Base-by-base conservation (phyloP, 2,888 invertebrate genomes). In the Zaprionus bogoriensis region DNA sequence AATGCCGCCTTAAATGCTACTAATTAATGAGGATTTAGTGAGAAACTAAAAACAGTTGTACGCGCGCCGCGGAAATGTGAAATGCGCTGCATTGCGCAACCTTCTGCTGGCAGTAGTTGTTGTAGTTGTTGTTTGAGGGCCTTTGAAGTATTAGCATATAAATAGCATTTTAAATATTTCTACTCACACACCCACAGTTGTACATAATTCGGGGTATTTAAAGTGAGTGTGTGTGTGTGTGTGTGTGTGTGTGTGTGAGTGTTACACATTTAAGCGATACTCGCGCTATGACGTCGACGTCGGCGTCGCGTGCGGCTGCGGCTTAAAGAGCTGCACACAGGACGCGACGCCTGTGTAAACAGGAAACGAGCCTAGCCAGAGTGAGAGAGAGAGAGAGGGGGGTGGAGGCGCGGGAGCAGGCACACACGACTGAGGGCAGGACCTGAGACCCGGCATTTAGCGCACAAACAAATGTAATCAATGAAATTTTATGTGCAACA, bases 11-110 rank as follows among this genome's bases (percentile, higher is more conserved):
- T 83, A 87, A 83, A 83, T 83, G 84, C 87, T 83, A 79, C 87
- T 83, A 83, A 87, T 83, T 87, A 83, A 83, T 83, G 87, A 74
- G 87, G 82, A 87, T 86, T 83, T 83, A 83, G 82, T 87, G 83
- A 79, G n/a, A 87, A 80, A 87, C 87, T 81, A 85, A n/a, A n/a
- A n/a, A 82, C 70, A 71, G 61, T 60, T 74, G 69, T 48, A 54
- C 55, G 63, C 52, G 42, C 27, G 17, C 42, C 36, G 32, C 1
- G 17, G 5, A 52, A 67, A 57, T 69, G 53, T 60, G 47, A 53
- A 71, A 85, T 79, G 76, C 2, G 10, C 72, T 64, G 79, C 67
- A 81, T 82, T 85, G 83, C 82, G 72, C 46, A 67, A 69, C 47
- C 22, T 48, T 54, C 44, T 47, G 41, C 4, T 45, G 3, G n/a